Conservation (phyloP, 2,113 vertebrate species). For the Sporophila hypoxantha region DNA sequence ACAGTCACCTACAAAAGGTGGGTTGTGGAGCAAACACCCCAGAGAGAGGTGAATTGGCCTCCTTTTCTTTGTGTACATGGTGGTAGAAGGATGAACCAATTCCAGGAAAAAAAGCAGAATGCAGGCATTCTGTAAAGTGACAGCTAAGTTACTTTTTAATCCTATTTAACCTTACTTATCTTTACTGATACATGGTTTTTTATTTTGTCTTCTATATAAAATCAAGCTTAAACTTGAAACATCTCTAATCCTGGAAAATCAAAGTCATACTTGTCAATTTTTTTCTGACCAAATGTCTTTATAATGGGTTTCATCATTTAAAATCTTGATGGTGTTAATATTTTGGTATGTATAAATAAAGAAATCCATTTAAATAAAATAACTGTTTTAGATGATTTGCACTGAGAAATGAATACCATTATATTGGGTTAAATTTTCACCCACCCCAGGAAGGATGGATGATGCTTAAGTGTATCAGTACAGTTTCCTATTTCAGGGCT, state of each 20-base stretch:
- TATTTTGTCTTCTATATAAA: neutral
- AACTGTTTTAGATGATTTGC: neutral
- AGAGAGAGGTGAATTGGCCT: neutral
- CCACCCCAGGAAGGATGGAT: neutral
- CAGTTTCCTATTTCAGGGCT: conserved; percentile 5
- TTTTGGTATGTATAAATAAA: neutral
- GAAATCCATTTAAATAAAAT: neutral
- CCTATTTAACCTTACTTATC: neutral
- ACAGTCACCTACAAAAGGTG: neutral
- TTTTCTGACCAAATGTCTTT: neutral
- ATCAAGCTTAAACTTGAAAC: neutral
- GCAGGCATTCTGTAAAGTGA: neutral
- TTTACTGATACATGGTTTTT: neutral
- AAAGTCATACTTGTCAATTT: neutral
- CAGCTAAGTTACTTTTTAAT: neutral
- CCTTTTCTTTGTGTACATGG: neutral
- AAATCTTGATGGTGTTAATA: neutral
- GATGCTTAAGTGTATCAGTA: neutral
- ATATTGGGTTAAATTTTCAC: neutral
- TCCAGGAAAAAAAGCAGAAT: neutral
- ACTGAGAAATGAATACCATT: neutral
- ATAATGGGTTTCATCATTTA: neutral
- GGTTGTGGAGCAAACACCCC: neutral
- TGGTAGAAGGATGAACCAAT: neutral
- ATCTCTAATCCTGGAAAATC: neutral